phyloP scores from a whole-genome alignment of 2,888 invertebrate genomes.

The Tenthredo mesomela region DNA sequence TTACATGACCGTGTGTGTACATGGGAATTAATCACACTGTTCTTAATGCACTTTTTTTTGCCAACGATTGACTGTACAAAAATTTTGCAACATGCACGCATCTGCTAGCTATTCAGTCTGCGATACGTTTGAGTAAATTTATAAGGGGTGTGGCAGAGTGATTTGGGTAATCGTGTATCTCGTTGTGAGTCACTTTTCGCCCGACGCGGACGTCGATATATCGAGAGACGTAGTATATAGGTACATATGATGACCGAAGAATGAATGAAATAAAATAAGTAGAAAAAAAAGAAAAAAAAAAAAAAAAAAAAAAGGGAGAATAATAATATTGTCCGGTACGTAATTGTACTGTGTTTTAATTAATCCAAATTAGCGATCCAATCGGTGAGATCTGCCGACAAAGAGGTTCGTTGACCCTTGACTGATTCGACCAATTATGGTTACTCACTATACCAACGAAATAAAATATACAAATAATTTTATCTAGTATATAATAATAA shows the following conservation, averaged over 20 bases:
- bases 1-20: not conserved
- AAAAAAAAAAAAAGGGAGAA: not conserved
- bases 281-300: not conserved
- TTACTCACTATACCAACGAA: constrained; percentile 34
- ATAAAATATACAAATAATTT: constrained; percentile 31
- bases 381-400: constrained; percentile 50
- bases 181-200: not conserved
- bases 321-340: constrained; percentile 25
- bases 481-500: not conserved
- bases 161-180: not conserved
- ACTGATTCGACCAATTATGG: constrained; percentile 44
- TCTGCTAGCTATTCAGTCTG: too few relatives aligned
- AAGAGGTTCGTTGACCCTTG: constrained; percentile 48
- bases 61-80: not conserved
- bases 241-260: not conserved
- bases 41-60: not conserved
- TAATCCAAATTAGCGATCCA: constrained; percentile 46
- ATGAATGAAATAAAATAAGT: not conserved
- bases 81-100: not conserved
- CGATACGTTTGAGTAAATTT: constrained; percentile 3
- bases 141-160: not conserved
- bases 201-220: not conserved
- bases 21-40: not conserved
- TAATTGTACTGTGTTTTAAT: constrained; percentile 51
- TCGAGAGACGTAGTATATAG: too few relatives aligned